A percentile compares a stretch with the other conserved stretches of the same genome.
phyloP scores from a whole-genome alignment of 2,113 vertebrate genomes.

The Oryzias curvinotus region DNA sequence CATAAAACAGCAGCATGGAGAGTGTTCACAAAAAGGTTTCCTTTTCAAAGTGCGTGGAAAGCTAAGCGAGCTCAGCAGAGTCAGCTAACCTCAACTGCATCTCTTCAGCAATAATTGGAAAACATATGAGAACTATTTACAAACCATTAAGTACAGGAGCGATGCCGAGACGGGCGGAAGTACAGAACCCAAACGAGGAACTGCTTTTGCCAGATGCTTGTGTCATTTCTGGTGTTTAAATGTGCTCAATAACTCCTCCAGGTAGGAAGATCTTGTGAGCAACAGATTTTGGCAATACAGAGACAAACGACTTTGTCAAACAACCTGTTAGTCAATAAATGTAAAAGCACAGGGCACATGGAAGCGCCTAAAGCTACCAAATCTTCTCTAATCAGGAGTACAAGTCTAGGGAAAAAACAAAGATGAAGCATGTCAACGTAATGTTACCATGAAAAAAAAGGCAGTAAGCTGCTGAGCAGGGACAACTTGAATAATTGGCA shows the following conservation, averaged over 20 bases:
- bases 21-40: slow-evolving; percentile 45
- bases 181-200: background rate
- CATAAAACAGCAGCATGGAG: slow-evolving; percentile 21
- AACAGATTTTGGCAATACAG: background rate
- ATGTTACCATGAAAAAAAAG: slow-evolving; percentile 30
- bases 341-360: slow-evolving; percentile 29
- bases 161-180: slow-evolving; percentile 23
- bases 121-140: slow-evolving; percentile 49
- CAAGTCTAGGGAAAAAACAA: slow-evolving; percentile 13
- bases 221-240: slow-evolving; percentile 12
- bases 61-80: slow-evolving; percentile 13
- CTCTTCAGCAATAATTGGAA: slow-evolving; percentile 18
- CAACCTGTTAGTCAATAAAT: slow-evolving; percentile 25
- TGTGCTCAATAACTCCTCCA: slow-evolving; percentile 3
- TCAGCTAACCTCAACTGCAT: slow-evolving; percentile 16
- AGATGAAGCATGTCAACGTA: slow-evolving; percentile 23
- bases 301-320: background rate
- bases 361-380: slow-evolving; percentile 27
- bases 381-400: slow-evolving; percentile 22
- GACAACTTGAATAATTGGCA: slow-evolving; percentile 51
- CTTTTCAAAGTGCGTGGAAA: slow-evolving; percentile 47
- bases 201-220: slow-evolving; percentile 16
- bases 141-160: slow-evolving; percentile 30
- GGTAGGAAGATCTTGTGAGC: slow-evolving; percentile 8
- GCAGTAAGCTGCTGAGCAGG: slow-evolving; percentile 14